Evolutionary conservation across 2,797 vertebrate genomes (phyloP).

Genomic region (Lutjanus campechanus): DNA sequence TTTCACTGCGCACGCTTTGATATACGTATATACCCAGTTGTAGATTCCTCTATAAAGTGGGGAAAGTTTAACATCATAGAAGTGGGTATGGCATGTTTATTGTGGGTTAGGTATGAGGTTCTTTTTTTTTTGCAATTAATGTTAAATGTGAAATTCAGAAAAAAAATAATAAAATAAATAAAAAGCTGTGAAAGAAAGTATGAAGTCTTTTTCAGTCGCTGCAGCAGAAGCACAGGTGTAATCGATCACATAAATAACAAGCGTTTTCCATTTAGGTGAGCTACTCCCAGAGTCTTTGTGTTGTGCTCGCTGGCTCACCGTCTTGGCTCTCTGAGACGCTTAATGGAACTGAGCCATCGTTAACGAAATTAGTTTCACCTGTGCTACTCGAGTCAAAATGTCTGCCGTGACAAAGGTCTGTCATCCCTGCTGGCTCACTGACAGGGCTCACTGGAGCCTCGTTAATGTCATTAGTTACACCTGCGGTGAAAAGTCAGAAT

Average conservation of each 20-base stretch:
- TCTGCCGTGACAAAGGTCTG: constrained; percentile 1
- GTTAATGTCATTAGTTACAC: constrained; percentile 8
- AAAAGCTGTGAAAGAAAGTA: too few relatives aligned
- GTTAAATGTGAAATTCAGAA: too few relatives aligned
- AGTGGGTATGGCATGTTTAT: too few relatives aligned
- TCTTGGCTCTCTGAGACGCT: background rate
- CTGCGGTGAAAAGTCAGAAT: background rate
- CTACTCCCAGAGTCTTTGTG: background rate
- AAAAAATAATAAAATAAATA: too few relatives aligned
- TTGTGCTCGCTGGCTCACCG: background rate
- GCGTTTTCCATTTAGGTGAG: background rate
- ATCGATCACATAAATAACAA: background rate
- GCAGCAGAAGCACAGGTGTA: background rate
- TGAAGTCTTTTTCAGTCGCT: background rate
- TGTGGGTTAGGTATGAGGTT: too few relatives aligned
- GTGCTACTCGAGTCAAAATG: constrained; percentile 8
- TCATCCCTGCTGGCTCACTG: background rate
- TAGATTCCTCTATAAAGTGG: too few relatives aligned
- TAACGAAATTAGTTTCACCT: constrained; percentile 8
- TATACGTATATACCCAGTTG: too few relatives aligned
- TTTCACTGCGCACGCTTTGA: too few relatives aligned
- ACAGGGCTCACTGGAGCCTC: background rate
- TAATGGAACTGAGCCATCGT: background rate
- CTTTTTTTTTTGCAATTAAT: too few relatives aligned
- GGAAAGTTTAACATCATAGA: too few relatives aligned